Conservation (phyloP, 2,888 invertebrate species). For the Platynereis dumerilii region DNA sequence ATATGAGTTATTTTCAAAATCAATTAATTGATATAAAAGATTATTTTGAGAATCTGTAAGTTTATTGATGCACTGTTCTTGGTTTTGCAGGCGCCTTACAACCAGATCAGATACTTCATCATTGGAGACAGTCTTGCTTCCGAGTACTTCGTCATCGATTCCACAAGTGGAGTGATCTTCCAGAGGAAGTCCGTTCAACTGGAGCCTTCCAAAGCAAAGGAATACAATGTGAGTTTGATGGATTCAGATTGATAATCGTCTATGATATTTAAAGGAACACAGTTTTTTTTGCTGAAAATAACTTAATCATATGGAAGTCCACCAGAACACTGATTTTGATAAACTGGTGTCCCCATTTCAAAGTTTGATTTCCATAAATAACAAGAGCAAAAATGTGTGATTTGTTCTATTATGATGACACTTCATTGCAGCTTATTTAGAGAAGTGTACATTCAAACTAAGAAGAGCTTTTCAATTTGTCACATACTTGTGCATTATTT, state of each 20-base stretch:
- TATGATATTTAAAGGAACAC: too few species aligned
- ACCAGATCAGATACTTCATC: slow-evolving; percentile 33
- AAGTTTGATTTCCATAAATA: too few species aligned
- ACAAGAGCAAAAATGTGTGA: too few species aligned
- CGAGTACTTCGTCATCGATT: slow-evolving; percentile 32
- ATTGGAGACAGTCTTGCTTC: slow-evolving; percentile 29
- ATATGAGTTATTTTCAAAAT: too few species aligned
- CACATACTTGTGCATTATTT: too few species aligned
- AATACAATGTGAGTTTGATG: slow-evolving; percentile 43
- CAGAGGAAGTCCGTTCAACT: slow-evolving; percentile 32
- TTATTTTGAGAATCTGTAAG: background rate
- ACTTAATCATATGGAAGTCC: too few species aligned
- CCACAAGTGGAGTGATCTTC: slow-evolving; percentile 30
- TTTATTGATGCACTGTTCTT: background rate
- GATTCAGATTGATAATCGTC: background rate
- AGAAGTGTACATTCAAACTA: background rate
- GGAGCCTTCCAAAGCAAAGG: slow-evolving; percentile 40
- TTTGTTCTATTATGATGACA: too few species aligned
- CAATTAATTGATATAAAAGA: background rate
- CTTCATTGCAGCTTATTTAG: too few species aligned
- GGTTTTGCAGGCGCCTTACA: slow-evolving; percentile 44
- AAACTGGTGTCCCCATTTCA: too few species aligned
- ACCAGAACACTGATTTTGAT: too few species aligned
- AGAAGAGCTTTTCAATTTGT: too few species aligned
- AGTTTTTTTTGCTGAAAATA: too few species aligned